Evolutionary conservation across 1,140 invertebrate genomes (phyloP).

Genomic region (Penaeus indicus): DNA sequence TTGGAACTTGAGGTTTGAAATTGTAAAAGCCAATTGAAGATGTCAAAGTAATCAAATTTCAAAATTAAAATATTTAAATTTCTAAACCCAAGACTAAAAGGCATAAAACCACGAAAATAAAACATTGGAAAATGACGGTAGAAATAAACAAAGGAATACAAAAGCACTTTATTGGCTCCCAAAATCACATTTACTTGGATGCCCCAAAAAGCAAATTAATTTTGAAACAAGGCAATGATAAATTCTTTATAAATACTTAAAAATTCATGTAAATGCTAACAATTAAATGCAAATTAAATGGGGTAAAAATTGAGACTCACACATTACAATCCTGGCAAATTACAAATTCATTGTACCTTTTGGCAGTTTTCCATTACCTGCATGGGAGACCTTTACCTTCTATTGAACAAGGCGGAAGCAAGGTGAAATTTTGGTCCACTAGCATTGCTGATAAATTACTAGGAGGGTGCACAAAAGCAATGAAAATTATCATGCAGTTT

Average conservation of each 20-base stretch:
- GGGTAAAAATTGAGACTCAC: no score
- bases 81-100: background rate
- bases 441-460: conserved; percentile 46
- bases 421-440: conserved; percentile 59
- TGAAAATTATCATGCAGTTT: conserved; percentile 3
- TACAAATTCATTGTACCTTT: conserved; percentile 31
- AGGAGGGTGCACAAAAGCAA: conserved; percentile 38
- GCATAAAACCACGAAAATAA: background rate
- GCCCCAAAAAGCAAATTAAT: conserved; percentile 58
- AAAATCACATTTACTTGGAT: conserved; percentile 61
- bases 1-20: no score
- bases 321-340: no score
- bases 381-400: conserved; percentile 48
- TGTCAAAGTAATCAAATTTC: no score
- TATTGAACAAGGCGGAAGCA: conserved; percentile 55
- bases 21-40: no score
- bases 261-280: conserved; percentile 29
- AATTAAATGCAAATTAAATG: conserved; percentile 20
- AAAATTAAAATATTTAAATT: no score
- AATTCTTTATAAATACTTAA: conserved; percentile 23
- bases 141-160: conserved; percentile 52
- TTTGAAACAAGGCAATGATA: conserved; percentile 39
- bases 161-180: conserved; percentile 64
- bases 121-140: conserved; percentile 17
- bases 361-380: conserved; percentile 57